Conservation (phyloP, 2,797 vertebrate genomes). For the Coluber constrictor region DNA sequence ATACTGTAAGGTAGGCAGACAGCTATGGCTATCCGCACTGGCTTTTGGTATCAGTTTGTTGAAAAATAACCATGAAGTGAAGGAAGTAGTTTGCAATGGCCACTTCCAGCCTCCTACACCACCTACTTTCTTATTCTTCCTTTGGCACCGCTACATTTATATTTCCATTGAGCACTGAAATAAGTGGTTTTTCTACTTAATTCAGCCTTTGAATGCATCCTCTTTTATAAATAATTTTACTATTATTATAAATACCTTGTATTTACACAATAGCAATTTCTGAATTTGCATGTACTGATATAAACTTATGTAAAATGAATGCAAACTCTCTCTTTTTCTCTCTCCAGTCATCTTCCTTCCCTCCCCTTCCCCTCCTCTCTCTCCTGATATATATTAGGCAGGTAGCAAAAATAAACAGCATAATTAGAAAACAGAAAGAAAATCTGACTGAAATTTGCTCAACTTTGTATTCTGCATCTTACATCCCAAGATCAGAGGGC, state of each 20-base stretch:
- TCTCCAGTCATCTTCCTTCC: background rate
- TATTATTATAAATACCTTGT: background rate
- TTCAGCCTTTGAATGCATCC: background rate
- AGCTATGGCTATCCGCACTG: background rate
- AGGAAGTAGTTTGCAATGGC: background rate
- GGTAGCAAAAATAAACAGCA: background rate
- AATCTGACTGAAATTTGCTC: background rate
- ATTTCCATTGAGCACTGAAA: background rate
- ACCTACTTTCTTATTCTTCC: background rate
- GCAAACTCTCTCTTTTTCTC: background rate
- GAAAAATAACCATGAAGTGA: background rate
- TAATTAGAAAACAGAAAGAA: background rate
- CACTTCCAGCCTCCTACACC: background rate
- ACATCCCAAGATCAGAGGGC: background rate
- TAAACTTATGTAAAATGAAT: background rate
- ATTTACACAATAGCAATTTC: background rate
- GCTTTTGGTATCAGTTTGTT: background rate
- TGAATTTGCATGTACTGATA: background rate
- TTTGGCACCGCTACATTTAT: background rate
- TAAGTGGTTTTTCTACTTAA: background rate
- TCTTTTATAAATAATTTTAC: background rate
- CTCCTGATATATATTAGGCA: background rate
- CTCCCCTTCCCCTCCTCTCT: background rate
- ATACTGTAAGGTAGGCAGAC: background rate
- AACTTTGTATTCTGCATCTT: background rate